Percentiles rank a stretch among this genome's conserved stretches.
phyloP scores from a whole-genome alignment of 2,113 vertebrate species.

The Falcunculus frontatus region DNA sequence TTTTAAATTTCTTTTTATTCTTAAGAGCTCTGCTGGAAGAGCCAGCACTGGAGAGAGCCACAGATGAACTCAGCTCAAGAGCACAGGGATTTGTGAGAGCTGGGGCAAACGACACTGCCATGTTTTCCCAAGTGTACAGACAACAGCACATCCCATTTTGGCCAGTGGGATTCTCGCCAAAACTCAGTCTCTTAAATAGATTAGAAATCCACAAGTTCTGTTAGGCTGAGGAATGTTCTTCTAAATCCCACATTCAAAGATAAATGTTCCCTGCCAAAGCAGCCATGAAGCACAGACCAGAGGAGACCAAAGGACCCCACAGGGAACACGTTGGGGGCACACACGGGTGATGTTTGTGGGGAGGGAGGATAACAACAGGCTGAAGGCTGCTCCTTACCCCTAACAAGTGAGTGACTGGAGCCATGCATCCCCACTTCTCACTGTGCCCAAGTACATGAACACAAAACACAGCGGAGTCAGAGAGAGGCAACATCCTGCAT shows the following conservation, averaged over 20 bases:
- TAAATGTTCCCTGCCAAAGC: not conserved
- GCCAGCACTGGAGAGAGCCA: not conserved
- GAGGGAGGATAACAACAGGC: rapidly evolving
- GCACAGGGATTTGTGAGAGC: not conserved
- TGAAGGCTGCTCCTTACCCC: not conserved
- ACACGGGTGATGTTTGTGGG: rapidly evolving
- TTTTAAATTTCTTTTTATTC: slow-evolving; percentile 1
- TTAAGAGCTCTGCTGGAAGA: not conserved
- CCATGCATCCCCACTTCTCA: not conserved
- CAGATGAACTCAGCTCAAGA: not conserved
- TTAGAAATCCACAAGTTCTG: not conserved
- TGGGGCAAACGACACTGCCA: not conserved
- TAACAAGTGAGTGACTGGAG: not conserved
- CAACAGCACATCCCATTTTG: not conserved
- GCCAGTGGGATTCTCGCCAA: not conserved
- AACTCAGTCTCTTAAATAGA: not conserved
- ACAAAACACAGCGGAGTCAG: rapidly evolving
- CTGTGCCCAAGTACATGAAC: rapidly evolving
- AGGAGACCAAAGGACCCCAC: rapidly evolving
- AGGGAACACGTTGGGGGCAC: not conserved
- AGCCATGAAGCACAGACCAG: not conserved
- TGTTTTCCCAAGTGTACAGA: not conserved
- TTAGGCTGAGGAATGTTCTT: not conserved
- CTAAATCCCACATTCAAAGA: not conserved
- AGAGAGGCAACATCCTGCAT: not conserved